Evolutionary conservation across 2,888 invertebrate genomes (phyloP), one percentile per base, ranked within the genome.

Genomic region (Drosophila mayaguana): DNA sequence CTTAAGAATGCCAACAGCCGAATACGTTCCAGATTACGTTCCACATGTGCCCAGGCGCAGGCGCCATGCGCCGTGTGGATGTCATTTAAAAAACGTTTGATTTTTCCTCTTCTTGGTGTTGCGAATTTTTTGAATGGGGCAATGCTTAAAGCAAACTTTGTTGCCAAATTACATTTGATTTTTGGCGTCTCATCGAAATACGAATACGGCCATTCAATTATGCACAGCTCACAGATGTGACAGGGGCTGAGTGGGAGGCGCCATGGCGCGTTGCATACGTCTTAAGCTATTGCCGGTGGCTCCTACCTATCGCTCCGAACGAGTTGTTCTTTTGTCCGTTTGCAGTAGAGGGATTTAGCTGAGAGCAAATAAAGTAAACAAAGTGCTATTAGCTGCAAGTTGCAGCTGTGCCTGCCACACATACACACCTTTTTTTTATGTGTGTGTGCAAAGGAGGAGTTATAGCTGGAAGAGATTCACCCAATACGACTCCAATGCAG

Each of bases 41-140:
- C 59, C 66, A 66, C 66, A 46, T 40, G 50, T 50, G 46, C 67
- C 54, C 20, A 55, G 72, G 75, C 86, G 89, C 90, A 61, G 66
- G 86, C 89, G 90, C 74, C 60, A 65, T 63, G 20, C 42, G 61
- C 50, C 48, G 45, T 78, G 81, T 86, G 86, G 86, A 89, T 67
- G 63, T 40, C 65, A 56, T 85, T 88, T 88, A 56, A 51, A 85
- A 85, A 84, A 81, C 84, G 67, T 77, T 76, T 64, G n/a, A 68
- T 88, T 78, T 79, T 45, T 2, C 2, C 34, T 48, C 20, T n/a
- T 34, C 34, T 43, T 66, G 20, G 3, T 34, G 16, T 7, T 6
- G 6, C 34, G 9, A 34, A n/a, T 38, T 66, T 55, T 48, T 83
- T 75, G 77, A 80, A 87, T 85, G 66, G 75, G 22, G 36, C 61